Evolutionary conservation across 2,113 vertebrate species (phyloP), one percentile per base, ranked within the genome.

Genomic region (Bostrychus sinensis): DNA sequence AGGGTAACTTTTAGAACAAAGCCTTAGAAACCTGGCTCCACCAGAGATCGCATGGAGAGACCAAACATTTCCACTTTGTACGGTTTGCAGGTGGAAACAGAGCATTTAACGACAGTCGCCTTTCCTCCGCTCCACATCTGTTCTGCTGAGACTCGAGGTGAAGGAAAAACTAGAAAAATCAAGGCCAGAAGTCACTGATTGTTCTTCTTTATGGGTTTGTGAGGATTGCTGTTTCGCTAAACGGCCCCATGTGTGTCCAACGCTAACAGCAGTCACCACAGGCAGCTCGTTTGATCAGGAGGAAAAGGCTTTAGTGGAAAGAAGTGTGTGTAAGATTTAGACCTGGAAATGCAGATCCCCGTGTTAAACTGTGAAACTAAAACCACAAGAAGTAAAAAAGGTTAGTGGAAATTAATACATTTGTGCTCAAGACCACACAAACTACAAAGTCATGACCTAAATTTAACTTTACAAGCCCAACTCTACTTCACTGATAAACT

Each of bases 231-330:
- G 45, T n/a, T 42, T 56, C 16, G 1, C 22, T 85, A 80, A 82
- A 17, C 28, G 60, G 46, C 5, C 51, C 79, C 79, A 83, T 75
- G 70, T 82, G 81, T 84, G 67, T 59, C 66, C 19, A 7, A 16
- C 67, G 60, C 70, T 74, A 79, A 77, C 77, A 80, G 50, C 46
- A 5, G 66, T 62, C 57, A 62, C 70, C 65, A 22, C 53, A 75
- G 74, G 70, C 77, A 65, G n/a, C 50, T 19, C 1, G 57, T 87
- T 79, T 78, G 82, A 81, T 85, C 81, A 73, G 51, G 26, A 37
- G 66, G 56, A 46, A 22, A 51, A 70, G 77, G 50, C 22, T 56
- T 66, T 23, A n/a, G 62, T 79, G 68, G 63, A 72, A 70, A 74
- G n/a, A n/a, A n/a, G n/a, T n/a, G n/a, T n/a, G n/a, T n/a, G 55